A percentile compares a stretch with the other conserved stretches of the same genome.
phyloP scores from a whole-genome alignment of 2,888 invertebrate species.

The Xanthorhoe spadicearia region DNA sequence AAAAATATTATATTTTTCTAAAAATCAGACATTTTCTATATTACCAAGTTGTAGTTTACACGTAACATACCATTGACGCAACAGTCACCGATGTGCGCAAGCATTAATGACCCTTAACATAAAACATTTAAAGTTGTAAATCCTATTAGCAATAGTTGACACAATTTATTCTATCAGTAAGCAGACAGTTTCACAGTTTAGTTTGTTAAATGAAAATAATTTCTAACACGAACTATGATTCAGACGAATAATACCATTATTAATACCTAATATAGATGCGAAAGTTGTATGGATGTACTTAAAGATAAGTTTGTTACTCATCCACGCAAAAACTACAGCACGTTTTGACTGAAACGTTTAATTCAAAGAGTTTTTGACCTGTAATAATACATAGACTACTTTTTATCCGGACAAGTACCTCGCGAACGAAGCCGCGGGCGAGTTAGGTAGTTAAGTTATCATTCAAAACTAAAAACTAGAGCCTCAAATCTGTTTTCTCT shows the following conservation, averaged over 20 bases:
- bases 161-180: background rate
- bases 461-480: no score
- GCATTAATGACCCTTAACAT: constrained; percentile 27
- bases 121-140: constrained; percentile 11
- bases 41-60: background rate
- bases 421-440: no score
- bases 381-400: no score
- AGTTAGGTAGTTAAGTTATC: no score
- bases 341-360: background rate
- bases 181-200: background rate
- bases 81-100: constrained; percentile 36
- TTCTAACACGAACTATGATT: background rate
- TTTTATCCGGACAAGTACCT: no score
- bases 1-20: background rate
- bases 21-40: constrained; percentile 1
- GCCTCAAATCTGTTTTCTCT: no score
- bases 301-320: no score
- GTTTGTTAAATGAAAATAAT: background rate
- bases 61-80: constrained; percentile 16
- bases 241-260: no score
- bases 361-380: no score
- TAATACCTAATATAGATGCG: no score
- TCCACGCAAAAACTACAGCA: no score
- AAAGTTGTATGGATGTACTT: no score
- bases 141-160: constrained; percentile 1